Evolutionary conservation across 2,888 invertebrate genomes (phyloP), one percentile per base, ranked within the genome.

Genomic region (Macaria notata): DNA sequence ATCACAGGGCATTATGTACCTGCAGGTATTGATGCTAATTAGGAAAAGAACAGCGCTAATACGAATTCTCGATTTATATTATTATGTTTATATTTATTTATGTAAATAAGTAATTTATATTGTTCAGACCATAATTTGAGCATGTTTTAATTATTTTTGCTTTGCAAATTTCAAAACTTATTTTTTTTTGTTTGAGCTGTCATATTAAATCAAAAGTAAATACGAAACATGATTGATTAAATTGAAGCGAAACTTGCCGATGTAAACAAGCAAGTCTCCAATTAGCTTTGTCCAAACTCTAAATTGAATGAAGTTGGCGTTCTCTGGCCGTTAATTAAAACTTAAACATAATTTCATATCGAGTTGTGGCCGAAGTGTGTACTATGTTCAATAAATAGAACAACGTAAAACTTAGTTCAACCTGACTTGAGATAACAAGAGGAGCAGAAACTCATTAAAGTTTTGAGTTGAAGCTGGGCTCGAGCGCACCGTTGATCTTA

Each of bases 361-460:
- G 78, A 81, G 78, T 74, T 73, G 75, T 74, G 73, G 74, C 68
- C 67, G 72, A 77, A 79, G 73, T 75, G 75, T 73, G 9, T 42
- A 72, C 78, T 75, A 70, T 75, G 75, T 81, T 83, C 78, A 79
- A 80, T 83, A 85, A 84, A 84, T 79, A 83, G 81, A 81, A 78
- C 77, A 80, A 77, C 75, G 77, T 71, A 66, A 73, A 82, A 84
- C 76, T 83, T 82, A 69, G 72, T 69, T 74, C 71, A 80, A 84
- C 75, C 78, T 78, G 74, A 73, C 72, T 79, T 77, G 79, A 83
- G 84, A 86, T 85, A 88, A 85, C 86, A 85, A 84, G 80, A 79
- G 72, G 81, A 80, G 79, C 78, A 74, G 70, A 86, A 87, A 87
- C 84, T 88, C 86, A 86, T 89, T 87, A 83, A 89, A 88, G 83